These are phyloP conservation scores for Actenoides hombroni DNA, from an alignment of 2,113 vertebrate genomes.

Conservation along the genomic window DNA sequence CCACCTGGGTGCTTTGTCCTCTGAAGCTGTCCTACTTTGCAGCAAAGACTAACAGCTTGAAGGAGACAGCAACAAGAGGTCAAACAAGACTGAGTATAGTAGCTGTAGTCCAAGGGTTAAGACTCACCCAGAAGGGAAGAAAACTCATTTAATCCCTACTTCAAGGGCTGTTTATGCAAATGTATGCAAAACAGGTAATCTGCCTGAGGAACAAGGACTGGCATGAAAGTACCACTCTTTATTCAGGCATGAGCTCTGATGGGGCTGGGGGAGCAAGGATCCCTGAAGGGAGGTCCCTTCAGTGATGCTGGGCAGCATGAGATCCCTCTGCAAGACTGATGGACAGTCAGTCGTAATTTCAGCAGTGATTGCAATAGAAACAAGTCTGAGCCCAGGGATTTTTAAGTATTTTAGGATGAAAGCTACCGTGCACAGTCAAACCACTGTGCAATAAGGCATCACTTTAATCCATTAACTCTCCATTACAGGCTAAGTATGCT, in stretches of 20 bases:
- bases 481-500: background rate
- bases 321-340: background rate
- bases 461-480: slow-evolving; percentile 38
- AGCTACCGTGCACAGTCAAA: background rate
- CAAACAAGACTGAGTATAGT: background rate
- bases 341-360: background rate
- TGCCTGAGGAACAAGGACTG: background rate
- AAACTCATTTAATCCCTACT: slow-evolving; percentile 1
- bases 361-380: background rate
- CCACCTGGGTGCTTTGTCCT: background rate
- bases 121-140: background rate
- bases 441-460: background rate
- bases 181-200: background rate
- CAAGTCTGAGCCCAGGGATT: background rate
- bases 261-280: background rate
- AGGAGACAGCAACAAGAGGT: background rate
- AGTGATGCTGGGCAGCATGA: background rate
- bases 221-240: background rate
- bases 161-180: background rate
- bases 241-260: background rate
- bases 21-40: background rate
- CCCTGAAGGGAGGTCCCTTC: background rate
- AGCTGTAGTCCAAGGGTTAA: background rate
- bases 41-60: background rate
- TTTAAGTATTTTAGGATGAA: background rate